phyloP scores from a whole-genome alignment of 2,888 invertebrate genomes.

The Ramazzottius varieornatus region DNA sequence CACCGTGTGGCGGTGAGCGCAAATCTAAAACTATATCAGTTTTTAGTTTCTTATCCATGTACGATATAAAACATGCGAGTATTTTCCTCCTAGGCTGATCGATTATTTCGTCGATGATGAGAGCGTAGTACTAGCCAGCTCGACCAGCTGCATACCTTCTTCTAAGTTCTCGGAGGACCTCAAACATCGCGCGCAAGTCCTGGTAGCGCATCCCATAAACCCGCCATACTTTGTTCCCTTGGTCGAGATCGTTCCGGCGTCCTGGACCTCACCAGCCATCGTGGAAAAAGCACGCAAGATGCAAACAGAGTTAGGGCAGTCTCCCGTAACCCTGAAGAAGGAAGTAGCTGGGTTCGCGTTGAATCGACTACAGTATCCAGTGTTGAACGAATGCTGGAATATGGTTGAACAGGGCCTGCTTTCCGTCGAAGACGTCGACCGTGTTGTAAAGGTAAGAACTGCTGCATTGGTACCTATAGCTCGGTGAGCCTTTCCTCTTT shows the following conservation, averaged over 20 bases:
- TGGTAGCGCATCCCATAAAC: slow-evolving; percentile 69
- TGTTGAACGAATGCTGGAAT: slow-evolving; percentile 71
- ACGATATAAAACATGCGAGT: neutral
- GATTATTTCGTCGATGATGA: slow-evolving; percentile 5
- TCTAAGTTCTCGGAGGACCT: slow-evolving; percentile 56
- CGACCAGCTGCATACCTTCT: slow-evolving; percentile 70
- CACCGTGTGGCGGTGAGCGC: slow-evolving; percentile 47
- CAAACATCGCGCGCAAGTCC: slow-evolving; percentile 39
- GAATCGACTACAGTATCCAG: slow-evolving; percentile 81
- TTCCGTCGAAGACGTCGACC: slow-evolving; percentile 60
- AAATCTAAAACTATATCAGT: too few relatives aligned
- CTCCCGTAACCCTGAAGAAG: slow-evolving; percentile 52
- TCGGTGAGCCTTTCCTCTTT: neutral
- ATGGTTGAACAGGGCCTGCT: slow-evolving; percentile 55
- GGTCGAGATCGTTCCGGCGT: slow-evolving; percentile 75
- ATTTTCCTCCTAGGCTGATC: neutral
- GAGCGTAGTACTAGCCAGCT: slow-evolving; percentile 47
- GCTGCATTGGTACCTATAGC: neutral
- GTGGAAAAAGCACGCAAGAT: slow-evolving; percentile 41
- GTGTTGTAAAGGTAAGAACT: slow-evolving; percentile 36
- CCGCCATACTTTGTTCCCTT: slow-evolving; percentile 85
- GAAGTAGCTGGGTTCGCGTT: slow-evolving; percentile 77
- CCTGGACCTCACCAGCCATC: slow-evolving; percentile 60
- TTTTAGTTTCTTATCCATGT: too few relatives aligned
- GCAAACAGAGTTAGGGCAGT: slow-evolving; percentile 68